phyloP scores from a whole-genome alignment of 2,113 vertebrate genomes.

The Limnothrissa miodon region DNA sequence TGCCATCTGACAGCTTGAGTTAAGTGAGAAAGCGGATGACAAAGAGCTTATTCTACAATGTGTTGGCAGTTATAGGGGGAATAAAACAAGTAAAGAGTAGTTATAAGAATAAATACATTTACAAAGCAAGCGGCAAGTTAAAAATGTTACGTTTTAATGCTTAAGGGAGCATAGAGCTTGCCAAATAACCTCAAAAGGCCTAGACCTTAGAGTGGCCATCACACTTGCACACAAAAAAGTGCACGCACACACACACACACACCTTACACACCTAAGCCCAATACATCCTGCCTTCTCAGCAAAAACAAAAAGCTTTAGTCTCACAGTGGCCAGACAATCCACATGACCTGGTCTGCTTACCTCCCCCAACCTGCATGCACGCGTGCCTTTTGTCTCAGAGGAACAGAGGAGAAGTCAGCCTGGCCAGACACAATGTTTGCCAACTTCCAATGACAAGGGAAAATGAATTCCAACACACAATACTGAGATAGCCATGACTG shows the following conservation, averaged over 20 bases:
- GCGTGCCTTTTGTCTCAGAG: background rate
- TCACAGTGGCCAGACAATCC: background rate
- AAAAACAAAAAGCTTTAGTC: background rate
- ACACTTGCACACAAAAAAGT: background rate
- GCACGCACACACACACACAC: slow-evolving; percentile 19
- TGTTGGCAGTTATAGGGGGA: background rate
- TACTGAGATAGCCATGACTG: background rate
- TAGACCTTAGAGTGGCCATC: background rate
- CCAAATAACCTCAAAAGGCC: background rate
- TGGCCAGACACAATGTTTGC: background rate
- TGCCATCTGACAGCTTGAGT: slow-evolving; percentile 3
- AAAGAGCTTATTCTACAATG: background rate
- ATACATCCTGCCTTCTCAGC: background rate
- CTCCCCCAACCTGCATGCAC: background rate
- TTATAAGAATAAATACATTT: too few relatives aligned
- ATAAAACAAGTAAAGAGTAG: background rate
- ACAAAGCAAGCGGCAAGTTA: background rate
- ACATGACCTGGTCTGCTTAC: background rate
- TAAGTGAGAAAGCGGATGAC: background rate
- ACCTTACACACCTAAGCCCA: slow-evolving; percentile 27
- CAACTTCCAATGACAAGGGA: background rate
- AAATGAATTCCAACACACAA: background rate
- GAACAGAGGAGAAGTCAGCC: background rate
- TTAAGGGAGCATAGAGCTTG: background rate
- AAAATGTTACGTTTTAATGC: background rate